Evolutionary conservation across 2,113 vertebrate genomes (phyloP).

Genomic region (Galemys pyrenaicus): DNA sequence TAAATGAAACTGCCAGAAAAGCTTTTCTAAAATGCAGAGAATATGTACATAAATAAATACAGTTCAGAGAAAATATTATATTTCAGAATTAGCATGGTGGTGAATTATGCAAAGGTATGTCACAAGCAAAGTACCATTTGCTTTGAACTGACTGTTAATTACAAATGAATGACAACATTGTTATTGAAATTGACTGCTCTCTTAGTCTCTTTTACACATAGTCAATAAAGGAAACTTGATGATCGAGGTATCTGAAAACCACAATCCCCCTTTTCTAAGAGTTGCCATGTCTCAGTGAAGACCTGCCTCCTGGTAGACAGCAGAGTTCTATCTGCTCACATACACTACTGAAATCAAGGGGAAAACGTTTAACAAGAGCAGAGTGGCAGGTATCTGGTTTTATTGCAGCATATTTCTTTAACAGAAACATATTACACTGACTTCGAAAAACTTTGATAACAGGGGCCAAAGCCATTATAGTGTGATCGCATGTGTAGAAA

Average conservation of each 20-base stretch:
- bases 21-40: slow-evolving; percentile 83
- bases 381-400: neutral
- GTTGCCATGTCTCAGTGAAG: neutral
- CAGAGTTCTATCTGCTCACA: neutral
- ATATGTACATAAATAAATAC: slow-evolving; percentile 83
- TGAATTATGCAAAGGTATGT: slow-evolving; percentile 44
- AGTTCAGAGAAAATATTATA: slow-evolving; percentile 69
- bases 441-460: neutral
- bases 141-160: slow-evolving; percentile 52
- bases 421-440: neutral
- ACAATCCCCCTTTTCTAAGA: neutral
- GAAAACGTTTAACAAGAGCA: neutral
- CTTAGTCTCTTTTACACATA: slow-evolving; percentile 39
- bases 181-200: slow-evolving; percentile 59
- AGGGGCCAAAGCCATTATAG: neutral
- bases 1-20: slow-evolving; percentile 87
- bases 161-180: slow-evolving; percentile 40
- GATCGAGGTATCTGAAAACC: neutral
- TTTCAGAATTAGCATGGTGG: slow-evolving; percentile 60
- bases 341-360: neutral
- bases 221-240: neutral
- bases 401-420: neutral
- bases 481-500: neutral
- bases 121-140: slow-evolving; percentile 43
- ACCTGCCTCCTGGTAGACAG: neutral